Conservation (phyloP, 2,888 invertebrate species). For the Pachymerium ferrugineum region DNA sequence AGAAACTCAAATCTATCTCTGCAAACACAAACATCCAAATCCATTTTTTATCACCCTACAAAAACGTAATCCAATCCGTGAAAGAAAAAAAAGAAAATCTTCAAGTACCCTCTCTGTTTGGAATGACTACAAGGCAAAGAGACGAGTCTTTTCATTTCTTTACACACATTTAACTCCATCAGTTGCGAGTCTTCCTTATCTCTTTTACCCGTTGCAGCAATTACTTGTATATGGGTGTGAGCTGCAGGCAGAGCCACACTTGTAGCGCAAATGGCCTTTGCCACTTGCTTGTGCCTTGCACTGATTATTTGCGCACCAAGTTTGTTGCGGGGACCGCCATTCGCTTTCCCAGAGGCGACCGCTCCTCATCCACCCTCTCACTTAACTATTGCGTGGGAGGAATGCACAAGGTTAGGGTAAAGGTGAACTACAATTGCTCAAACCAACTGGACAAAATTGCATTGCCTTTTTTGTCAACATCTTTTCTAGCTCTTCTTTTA, state of each 20-base stretch:
- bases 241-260: constrained; percentile 20
- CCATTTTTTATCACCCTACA: no score
- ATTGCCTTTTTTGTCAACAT: no score
- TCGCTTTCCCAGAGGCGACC: constrained; percentile 2
- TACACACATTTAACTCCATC: not conserved
- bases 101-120: no score
- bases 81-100: no score
- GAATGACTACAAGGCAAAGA: no score
- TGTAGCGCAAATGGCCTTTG: constrained; percentile 27
- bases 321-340: constrained; percentile 19
- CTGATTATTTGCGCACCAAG: constrained; percentile 14
- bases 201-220: constrained; percentile 22
- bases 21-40: no score
- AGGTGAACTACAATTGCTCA: constrained; percentile 7
- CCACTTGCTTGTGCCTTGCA: constrained; percentile 22
- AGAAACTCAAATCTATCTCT: no score
- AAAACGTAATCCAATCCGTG: no score
- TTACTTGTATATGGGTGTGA: constrained; percentile 20
- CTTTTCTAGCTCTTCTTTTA: no score
- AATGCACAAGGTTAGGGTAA: constrained; percentile 2
- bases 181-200: constrained; percentile 27
- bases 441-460: no score
- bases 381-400: not conserved
- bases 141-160: constrained; percentile 27
- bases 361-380: not conserved